These are phyloP conservation scores for Danio tinwini DNA, from an alignment of 2,797 vertebrate genomes.

Conservation along the genomic window DNA sequence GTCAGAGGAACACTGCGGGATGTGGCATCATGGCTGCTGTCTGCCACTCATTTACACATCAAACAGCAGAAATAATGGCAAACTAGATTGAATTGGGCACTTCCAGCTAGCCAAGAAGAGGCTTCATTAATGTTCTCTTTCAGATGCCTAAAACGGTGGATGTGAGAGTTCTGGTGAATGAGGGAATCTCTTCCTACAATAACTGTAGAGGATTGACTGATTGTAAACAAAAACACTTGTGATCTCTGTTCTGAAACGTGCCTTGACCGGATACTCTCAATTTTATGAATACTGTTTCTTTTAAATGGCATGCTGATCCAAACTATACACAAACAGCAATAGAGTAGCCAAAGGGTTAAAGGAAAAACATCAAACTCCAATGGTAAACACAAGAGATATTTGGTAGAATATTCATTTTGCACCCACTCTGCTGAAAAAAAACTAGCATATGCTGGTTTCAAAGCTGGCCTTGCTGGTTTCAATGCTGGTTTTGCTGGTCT, in stretches of 20 bases:
- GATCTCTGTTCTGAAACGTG: neutral
- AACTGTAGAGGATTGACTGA: neutral
- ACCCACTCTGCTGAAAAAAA: no score
- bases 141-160: conserved; percentile 24
- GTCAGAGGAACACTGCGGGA: conserved; percentile 56
- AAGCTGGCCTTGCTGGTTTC: no score
- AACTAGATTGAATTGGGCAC: conserved; percentile 22
- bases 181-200: neutral
- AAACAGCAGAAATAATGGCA: conserved; percentile 50
- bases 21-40: conserved; percentile 52
- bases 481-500: no score
- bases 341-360: neutral
- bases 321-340: neutral
- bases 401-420: neutral
- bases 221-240: neutral
- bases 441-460: no score
- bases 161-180: neutral
- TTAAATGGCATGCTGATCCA: neutral
- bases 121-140: conserved; percentile 16
- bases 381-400: neutral
- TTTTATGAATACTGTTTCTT: neutral
- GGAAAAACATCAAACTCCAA: neutral
- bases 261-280: neutral
- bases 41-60: conserved; percentile 47
- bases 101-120: conserved; percentile 22